Evolutionary conservation across 2,888 invertebrate species (phyloP).

Genomic region (Mythimna vitellina): DNA sequence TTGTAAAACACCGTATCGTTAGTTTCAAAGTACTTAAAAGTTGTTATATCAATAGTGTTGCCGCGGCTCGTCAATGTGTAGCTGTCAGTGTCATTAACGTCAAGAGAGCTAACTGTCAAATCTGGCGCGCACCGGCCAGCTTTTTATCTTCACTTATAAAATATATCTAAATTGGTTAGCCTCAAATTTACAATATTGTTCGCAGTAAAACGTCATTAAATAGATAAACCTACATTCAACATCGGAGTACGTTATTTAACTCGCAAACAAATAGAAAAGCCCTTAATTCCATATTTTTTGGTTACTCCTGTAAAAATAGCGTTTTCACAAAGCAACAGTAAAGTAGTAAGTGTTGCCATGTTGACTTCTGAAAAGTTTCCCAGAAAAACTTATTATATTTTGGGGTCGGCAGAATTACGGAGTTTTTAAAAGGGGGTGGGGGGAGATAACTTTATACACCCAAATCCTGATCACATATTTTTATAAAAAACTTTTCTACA

Average conservation of each 20-base stretch:
- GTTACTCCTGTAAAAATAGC: neutral
- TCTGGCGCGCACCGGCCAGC: too few relatives aligned
- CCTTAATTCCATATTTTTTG: neutral
- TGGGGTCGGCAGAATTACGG: neutral
- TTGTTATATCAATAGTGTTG: constrained; percentile 21
- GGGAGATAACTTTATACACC: neutral
- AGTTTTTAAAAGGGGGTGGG: neutral
- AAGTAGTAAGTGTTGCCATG: neutral
- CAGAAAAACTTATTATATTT: neutral
- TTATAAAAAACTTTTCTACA: too few relatives aligned
- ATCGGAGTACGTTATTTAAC: too few relatives aligned
- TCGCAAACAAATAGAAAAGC: too few relatives aligned
- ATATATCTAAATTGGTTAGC: too few relatives aligned
- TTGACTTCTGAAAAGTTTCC: neutral
- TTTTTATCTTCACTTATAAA: too few relatives aligned
- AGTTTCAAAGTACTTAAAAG: constrained; percentile 4
- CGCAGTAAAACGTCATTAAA: too few relatives aligned
- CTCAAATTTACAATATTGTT: too few relatives aligned
- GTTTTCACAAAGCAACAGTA: neutral
- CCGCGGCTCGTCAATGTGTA: too few relatives aligned
- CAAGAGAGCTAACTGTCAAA: too few relatives aligned
- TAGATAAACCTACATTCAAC: too few relatives aligned
- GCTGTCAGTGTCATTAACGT: too few relatives aligned
- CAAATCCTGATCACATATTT: neutral
- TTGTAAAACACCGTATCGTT: constrained; percentile 16